Evolutionary conservation across 2,797 vertebrate species (phyloP).

Genomic region (Anabas testudineus): DNA sequence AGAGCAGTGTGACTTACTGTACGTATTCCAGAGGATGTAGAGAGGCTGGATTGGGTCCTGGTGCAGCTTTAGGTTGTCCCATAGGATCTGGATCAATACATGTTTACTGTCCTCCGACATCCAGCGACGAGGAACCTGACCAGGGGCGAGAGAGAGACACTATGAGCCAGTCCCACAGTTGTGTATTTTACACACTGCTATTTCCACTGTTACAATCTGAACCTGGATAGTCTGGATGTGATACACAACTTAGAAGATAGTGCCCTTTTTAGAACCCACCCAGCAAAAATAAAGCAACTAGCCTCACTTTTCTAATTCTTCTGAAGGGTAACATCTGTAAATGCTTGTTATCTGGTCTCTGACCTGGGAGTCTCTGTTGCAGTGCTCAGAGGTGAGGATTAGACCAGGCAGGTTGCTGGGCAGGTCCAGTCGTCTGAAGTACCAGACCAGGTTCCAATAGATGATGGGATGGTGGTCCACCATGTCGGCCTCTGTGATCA

Average conservation of each 20-base stretch:
- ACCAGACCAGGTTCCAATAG: conserved; percentile 99
- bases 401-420: conserved; percentile 97
- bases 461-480: conserved; percentile 98
- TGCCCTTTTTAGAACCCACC: too few relatives aligned
- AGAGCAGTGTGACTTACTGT: conserved; percentile 83
- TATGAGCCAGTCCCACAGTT: background rate
- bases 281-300: too few relatives aligned
- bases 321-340: too few relatives aligned
- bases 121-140: conserved; percentile 90
- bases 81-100: conserved; percentile 96
- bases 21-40: conserved; percentile 97
- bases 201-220: too few relatives aligned
- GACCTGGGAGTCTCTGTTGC: conserved; percentile 91
- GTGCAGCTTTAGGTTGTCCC: conserved; percentile 98
- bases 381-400: conserved; percentile 95
- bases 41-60: conserved; percentile 94
- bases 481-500: conserved; percentile 91
- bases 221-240: too few relatives aligned
- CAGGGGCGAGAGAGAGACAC: background rate
- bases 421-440: conserved; percentile 95
- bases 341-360: background rate
- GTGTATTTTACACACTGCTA: too few relatives aligned
- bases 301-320: too few relatives aligned
- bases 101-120: conserved; percentile 98
- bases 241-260: too few relatives aligned